Percentiles rank a stretch among this genome's conserved stretches.
phyloP scores from a whole-genome alignment of 1,140 invertebrate species.

The Aphidius gifuensis region DNA sequence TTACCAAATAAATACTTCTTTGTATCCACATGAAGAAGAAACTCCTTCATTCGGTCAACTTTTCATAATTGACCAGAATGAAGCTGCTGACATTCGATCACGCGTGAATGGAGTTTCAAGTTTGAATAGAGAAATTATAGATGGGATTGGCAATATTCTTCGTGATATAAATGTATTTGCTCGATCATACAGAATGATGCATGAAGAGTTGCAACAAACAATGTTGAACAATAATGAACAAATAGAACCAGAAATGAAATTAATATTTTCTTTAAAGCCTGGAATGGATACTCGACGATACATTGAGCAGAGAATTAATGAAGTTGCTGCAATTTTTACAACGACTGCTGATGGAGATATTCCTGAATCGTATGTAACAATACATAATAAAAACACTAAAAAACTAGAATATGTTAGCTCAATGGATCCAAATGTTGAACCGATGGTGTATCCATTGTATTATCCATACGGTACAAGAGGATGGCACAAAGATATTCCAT shows the following conservation, averaged over 20 bases:
- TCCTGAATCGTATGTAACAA: constrained; percentile 22
- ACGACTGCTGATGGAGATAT: constrained; percentile 22
- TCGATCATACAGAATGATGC: no score
- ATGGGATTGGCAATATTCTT: no score
- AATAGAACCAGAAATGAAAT: constrained; percentile 12
- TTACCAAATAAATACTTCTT: neutral
- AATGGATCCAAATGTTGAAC: constrained; percentile 22
- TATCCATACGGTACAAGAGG: constrained; percentile 21
- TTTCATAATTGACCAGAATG: constrained; percentile 14
- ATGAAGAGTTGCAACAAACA: no score
- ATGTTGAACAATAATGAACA: no score
- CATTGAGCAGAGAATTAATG: constrained; percentile 18
- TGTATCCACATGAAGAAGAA: constrained; percentile 12
- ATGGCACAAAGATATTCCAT: constrained; percentile 18
- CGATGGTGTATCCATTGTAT: constrained; percentile 15
- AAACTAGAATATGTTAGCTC: constrained; percentile 15
- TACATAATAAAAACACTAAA: constrained; percentile 18
- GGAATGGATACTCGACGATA: constrained; percentile 16
- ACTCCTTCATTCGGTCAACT: constrained; percentile 18
- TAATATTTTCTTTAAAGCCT: constrained; percentile 19
- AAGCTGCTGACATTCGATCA: neutral
- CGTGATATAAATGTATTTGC: no score
- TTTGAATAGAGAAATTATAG: no score
- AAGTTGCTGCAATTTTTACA: constrained; percentile 19
- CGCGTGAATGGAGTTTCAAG: no score